Percentiles rank a stretch among this genome's conserved stretches.
Conservation (phyloP, 2,113 vertebrate genomes). For the Vimba vimba region DNA sequence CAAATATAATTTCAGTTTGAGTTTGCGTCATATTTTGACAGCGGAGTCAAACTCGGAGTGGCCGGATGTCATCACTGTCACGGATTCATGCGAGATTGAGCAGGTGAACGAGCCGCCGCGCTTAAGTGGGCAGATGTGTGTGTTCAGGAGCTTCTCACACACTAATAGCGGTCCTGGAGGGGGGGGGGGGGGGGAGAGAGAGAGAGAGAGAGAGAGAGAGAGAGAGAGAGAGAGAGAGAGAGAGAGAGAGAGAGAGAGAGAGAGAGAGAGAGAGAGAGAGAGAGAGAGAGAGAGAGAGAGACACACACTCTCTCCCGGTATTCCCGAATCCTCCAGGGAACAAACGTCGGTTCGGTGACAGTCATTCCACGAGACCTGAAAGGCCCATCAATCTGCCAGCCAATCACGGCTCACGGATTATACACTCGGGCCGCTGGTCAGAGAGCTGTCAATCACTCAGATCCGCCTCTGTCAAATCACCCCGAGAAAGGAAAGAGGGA, state of each 20-base stretch:
- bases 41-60: slow-evolving; percentile 22
- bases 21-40: slow-evolving; percentile 48
- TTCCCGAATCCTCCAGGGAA: slow-evolving; percentile 45
- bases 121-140: no score
- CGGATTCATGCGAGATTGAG: slow-evolving; percentile 8
- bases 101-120: slow-evolving; percentile 40
- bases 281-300: no score
- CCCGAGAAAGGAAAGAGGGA: slow-evolving; percentile 63
- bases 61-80: slow-evolving; percentile 39
- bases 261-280: no score
- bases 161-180: no score
- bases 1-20: slow-evolving; percentile 34
- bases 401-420: slow-evolving; percentile 68
- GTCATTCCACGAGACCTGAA: slow-evolving; percentile 27
- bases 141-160: no score
- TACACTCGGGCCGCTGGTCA: slow-evolving; percentile 66
- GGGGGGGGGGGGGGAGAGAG: no score
- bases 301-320: not conserved
- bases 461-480: slow-evolving; percentile 73
- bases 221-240: no score
- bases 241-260: no score
- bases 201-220: no score
- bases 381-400: slow-evolving; percentile 68
- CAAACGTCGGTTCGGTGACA: slow-evolving; percentile 54
- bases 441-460: slow-evolving; percentile 76